Evolutionary conservation across 2,888 invertebrate species (phyloP), one percentile per base, ranked within the genome.

Genomic region (Papilio demoleus): DNA sequence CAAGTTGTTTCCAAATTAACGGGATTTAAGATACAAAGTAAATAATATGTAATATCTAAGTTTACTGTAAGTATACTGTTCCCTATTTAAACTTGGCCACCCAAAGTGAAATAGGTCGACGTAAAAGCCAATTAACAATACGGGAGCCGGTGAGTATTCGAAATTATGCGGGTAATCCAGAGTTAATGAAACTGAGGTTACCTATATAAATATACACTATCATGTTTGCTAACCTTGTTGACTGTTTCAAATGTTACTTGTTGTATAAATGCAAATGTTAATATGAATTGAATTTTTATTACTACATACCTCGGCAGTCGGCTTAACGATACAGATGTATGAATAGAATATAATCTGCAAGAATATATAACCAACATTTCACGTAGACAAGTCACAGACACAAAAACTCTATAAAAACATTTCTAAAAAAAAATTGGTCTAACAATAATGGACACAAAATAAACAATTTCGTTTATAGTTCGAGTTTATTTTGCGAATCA

Each of bases 161-260:
- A 64, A 53, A 64, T 64, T 64, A 64, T 64, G 53, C 64, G 64
- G n/a, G 64, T 64, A 64, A 64, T 64, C 64, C 64, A 53, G 22
- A 64, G 53, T 53, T 64, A 53, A 64, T 64, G 38, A 56, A 56
- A 31, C 53, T 56, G 53, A 31, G 53, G 53, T 56, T 31, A 17
- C 6, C 31, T 31, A 56, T 31, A 9, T n/a, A 56, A 31, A 31
- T 27, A 50, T 50, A 56, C n/a, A 56, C 53, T 56, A 31, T 31
- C 9, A 31, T 56, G 53, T 31, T 56, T 56, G 17, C 17, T 56
- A 31, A 31, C 9, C 9, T 17, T 17, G 31, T 56, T 31, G 8
- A 9, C 31, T n/a, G 53, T 24, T 56, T 56, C 31, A 31, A 31
- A 31, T 31, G 6, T 4, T 31, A 31, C 3, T 4, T 31, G 6